Percentiles rank a stretch among this genome's conserved stretches.
phyloP scores from a whole-genome alignment of 2,888 invertebrate species.

The Gordius sp. region DNA sequence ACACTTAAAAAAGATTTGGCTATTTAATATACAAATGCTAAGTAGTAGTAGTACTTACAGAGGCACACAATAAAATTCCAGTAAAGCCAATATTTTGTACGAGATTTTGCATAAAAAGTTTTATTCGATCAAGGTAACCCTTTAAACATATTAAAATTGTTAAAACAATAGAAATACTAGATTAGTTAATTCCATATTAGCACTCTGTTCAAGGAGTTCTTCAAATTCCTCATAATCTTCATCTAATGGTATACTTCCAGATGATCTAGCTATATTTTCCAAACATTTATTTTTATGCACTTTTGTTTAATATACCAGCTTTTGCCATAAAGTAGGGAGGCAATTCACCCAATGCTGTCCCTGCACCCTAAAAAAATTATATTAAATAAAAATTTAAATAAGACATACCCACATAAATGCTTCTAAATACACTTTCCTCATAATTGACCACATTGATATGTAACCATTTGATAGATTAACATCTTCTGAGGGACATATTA shows the following conservation, averaged over 20 bases:
- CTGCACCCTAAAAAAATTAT: constrained; percentile 28
- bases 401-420: constrained; percentile 63
- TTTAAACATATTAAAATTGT: constrained; percentile 17
- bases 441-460: constrained; percentile 65
- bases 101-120: constrained; percentile 28
- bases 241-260: constrained; percentile 33
- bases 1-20: constrained; percentile 15
- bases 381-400: constrained; percentile 18
- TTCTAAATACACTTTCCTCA: constrained; percentile 49
- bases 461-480: constrained; percentile 18
- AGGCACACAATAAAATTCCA: constrained; percentile 80
- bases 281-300: background rate
- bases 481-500: constrained; percentile 2
- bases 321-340: constrained; percentile 99
- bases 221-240: constrained; percentile 49
- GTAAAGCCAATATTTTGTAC: constrained; percentile 79
- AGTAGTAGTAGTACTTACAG: constrained; percentile 36
- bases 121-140: constrained; percentile 22
- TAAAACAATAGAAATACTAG: background rate
- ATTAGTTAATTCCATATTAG: background rate
- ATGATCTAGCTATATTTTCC: constrained; percentile 30
- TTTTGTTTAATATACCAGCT: constrained; percentile 32
- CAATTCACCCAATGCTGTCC: constrained; percentile 89
- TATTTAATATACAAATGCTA: constrained; percentile 12
- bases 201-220: constrained; percentile 33